Conservation (phyloP, 2,113 vertebrate genomes). For the Eulemur macaco region DNA sequence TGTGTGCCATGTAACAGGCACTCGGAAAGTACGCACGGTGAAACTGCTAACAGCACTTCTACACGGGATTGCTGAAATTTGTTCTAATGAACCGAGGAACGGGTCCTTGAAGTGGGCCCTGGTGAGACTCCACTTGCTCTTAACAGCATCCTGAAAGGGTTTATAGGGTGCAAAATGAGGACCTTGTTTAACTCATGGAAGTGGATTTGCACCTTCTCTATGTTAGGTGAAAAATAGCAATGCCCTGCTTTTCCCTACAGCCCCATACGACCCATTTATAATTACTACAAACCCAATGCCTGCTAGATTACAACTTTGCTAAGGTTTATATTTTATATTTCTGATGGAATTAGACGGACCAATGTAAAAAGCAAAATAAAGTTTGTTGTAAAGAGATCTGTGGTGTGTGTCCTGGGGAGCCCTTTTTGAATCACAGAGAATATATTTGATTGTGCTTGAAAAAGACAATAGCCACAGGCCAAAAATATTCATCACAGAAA, state of each 20-base stretch:
- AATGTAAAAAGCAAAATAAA: not conserved
- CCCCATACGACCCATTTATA: slow-evolving; percentile 30
- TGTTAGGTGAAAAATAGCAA: slow-evolving; percentile 41
- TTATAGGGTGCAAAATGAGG: slow-evolving; percentile 71
- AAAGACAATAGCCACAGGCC: not conserved
- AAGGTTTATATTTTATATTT: slow-evolving; percentile 35
- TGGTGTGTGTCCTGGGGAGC: not conserved
- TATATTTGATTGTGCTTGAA: not conserved
- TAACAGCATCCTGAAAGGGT: slow-evolving; percentile 68
- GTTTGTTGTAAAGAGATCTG: not conserved
- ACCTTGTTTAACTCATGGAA: slow-evolving; percentile 72
- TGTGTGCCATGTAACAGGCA: not conserved
- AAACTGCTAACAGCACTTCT: slow-evolving; percentile 49
- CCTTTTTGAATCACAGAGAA: not conserved
- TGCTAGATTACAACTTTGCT: not conserved
- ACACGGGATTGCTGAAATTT: not conserved
- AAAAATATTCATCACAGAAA: not conserved
- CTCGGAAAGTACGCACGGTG: slow-evolving; percentile 44
- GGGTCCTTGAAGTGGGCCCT: slow-evolving; percentile 69
- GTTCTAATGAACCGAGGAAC: slow-evolving; percentile 60
- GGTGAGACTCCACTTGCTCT: slow-evolving; percentile 57
- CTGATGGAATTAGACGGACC: not conserved
- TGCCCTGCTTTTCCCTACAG: not conserved
- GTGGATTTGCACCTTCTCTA: slow-evolving; percentile 69
- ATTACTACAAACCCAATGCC: not conserved